Base-by-base conservation (phyloP, 2,113 vertebrate genomes). In the Varanus salvator region DNA sequence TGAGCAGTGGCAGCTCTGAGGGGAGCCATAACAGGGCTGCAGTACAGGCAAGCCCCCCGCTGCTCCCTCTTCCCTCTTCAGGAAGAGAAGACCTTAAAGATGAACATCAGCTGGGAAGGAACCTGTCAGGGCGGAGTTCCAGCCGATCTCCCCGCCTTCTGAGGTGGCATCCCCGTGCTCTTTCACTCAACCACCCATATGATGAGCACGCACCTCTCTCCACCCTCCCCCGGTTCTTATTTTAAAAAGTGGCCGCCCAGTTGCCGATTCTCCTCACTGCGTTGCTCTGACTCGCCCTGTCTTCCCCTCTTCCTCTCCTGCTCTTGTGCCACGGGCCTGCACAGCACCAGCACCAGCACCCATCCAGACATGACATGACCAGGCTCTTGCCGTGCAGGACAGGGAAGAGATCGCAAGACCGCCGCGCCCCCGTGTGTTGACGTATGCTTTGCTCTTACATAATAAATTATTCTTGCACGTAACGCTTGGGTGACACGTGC, bases 391-490 rank as follows among this genome's bases (percentile, higher is more conserved):
- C 71, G 25, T 78, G 11, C 66, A 78, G 11, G 27, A 50, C 81
- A 72, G 52, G 75, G 31, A 19, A 27, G 19, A 80, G 84, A 52
- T 0, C 3, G 29, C 83, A 54, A 75, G 54, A 52, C 19, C 34
- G 31, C 44, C 50, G n/a, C 31, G 29, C 19, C 6, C 44, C 3
- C 29, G 25, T 75, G 69, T 52, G 0, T 34, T 19, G 15, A 48
- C 4, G 25, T 6, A 31, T 44, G 48, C 27, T 52, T 54, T 50
- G 21, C 21, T 25, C 31, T 14, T 76, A 15, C n/a, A 8, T 34
- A 90, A 90, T 87, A 90, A 87, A 90, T 23, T 21, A 38, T 17
- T 17, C 11, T 44, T 86, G 69, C 54, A 23, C 29, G 64, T 11
- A 72, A 48, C 72, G 64, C 25, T 12, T 2, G 1, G 4, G 34